A percentile compares a stretch with the other conserved stretches of the same genome.
Conservation (phyloP, 1,140 invertebrate species). For the Papilio aristodemus region DNA sequence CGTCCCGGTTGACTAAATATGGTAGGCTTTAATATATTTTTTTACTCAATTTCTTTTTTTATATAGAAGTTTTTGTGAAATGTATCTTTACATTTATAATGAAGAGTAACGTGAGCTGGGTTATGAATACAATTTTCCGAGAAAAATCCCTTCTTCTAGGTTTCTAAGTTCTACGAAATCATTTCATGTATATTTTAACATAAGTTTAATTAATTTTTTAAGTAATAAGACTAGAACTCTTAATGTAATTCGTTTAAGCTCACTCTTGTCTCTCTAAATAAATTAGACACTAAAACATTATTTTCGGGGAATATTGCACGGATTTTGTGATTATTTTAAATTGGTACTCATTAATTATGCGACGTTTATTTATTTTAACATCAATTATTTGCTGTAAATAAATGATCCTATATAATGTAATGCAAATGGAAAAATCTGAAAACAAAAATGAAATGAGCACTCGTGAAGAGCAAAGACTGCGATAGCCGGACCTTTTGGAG, state of each 20-base stretch:
- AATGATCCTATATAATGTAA: not conserved
- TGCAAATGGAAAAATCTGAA: not conserved
- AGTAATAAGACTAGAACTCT: not conserved
- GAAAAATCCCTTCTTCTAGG: too few relatives aligned
- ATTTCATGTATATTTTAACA: too few relatives aligned
- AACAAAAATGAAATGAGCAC: conserved; percentile 29
- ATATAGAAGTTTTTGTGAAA: not conserved
- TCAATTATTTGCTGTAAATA: not conserved
- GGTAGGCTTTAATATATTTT: conserved; percentile 13
- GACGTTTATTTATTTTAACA: not conserved
- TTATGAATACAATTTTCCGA: too few relatives aligned
- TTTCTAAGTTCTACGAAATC: too few relatives aligned
- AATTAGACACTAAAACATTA: not conserved
- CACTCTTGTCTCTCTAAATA: not conserved
- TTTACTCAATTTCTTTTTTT: not conserved
- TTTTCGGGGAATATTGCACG: not conserved
- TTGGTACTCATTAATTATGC: too few relatives aligned
- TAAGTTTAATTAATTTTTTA: not conserved
- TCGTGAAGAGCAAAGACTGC: conserved; percentile 39
- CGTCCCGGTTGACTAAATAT: conserved; percentile 30
- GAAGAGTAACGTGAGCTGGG: too few relatives aligned
- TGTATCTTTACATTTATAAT: too few relatives aligned
- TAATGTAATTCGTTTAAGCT: not conserved
- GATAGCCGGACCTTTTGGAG: conserved; percentile 50
- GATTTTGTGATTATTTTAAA: not conserved